phyloP scores from a whole-genome alignment of 1,140 invertebrate genomes.

The Platyura marginata region DNA sequence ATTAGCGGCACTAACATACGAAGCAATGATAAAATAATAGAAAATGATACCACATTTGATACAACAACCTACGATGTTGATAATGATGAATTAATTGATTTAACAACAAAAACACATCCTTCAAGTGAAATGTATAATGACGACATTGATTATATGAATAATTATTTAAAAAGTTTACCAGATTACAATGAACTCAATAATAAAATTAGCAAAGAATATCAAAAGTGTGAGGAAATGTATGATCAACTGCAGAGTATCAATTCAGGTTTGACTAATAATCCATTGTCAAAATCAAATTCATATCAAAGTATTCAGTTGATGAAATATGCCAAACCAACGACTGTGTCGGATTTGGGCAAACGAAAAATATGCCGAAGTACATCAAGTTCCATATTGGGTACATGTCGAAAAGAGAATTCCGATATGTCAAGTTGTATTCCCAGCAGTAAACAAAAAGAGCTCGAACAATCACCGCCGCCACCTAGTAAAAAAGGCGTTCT shows the following conservation, averaged over 20 bases:
- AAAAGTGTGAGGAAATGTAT: slow-evolving; percentile 23
- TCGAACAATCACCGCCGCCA: not conserved
- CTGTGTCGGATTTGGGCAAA: not conserved
- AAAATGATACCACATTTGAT: not conserved
- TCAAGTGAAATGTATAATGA: slow-evolving; percentile 18
- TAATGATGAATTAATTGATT: slow-evolving; percentile 3
- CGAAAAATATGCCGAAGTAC: slow-evolving; percentile 15
- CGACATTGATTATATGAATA: slow-evolving; percentile 25
- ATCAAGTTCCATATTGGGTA: slow-evolving; percentile 17
- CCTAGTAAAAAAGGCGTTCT: not conserved
- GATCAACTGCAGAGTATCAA: slow-evolving; percentile 9
- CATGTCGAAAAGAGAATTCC: not conserved
- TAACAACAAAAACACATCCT: slow-evolving; percentile 1
- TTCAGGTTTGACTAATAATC: slow-evolving; percentile 5
- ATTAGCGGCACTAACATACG: no score
- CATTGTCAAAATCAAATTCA: slow-evolving; percentile 17
- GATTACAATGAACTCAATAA: slow-evolving; percentile 22
- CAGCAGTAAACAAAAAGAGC: not conserved
- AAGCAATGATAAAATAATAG: not conserved
- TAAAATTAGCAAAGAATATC: slow-evolving; percentile 21
- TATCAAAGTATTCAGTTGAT: slow-evolving; percentile 10
- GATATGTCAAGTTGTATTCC: not conserved
- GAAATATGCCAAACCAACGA: not conserved
- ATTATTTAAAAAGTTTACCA: slow-evolving; percentile 22
- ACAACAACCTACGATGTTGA: not conserved